A percentile compares a stretch with the other conserved stretches of the same genome.
These are phyloP conservation scores for Amiota minor DNA, from an alignment of 2,888 invertebrate species.

Conservation along the genomic window DNA sequence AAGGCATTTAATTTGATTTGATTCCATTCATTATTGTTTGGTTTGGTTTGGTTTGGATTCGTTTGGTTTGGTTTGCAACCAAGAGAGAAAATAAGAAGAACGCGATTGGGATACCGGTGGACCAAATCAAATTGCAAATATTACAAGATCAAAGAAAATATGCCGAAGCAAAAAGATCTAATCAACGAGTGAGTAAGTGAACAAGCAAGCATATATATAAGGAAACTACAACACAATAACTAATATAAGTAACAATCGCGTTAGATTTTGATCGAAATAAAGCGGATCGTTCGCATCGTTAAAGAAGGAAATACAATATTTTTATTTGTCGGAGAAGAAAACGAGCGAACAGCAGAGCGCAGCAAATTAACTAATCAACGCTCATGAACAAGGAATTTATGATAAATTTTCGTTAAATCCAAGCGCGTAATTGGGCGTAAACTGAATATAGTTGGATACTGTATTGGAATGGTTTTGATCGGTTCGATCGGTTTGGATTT, in stretches of 20 bases:
- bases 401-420: slow-evolving; percentile 64
- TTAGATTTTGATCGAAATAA: background rate
- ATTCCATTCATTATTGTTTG: slow-evolving; percentile 60
- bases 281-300: slow-evolving; percentile 1
- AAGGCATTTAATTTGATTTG: slow-evolving; percentile 66
- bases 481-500: background rate
- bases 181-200: slow-evolving; percentile 39
- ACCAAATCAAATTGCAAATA: slow-evolving; percentile 33
- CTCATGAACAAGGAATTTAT: slow-evolving; percentile 68
- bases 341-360: slow-evolving; percentile 51
- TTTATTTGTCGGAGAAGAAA: slow-evolving; percentile 53
- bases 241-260: too few relatives aligned
- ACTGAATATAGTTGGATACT: slow-evolving; percentile 18
- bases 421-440: slow-evolving; percentile 31
- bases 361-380: slow-evolving; percentile 67
- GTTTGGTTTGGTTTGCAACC: slow-evolving; percentile 17
- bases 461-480: background rate
- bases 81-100: background rate
- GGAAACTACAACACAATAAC: background rate
- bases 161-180: slow-evolving; percentile 49
- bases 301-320: slow-evolving; percentile 38
- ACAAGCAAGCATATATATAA: slow-evolving; percentile 49
- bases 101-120: slow-evolving; percentile 22
- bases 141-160: slow-evolving; percentile 60
- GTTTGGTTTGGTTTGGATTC: background rate